Evolutionary conservation across 1,140 invertebrate species (phyloP), one percentile per base, ranked within the genome.

Genomic region (Leptopilina boulardi): DNA sequence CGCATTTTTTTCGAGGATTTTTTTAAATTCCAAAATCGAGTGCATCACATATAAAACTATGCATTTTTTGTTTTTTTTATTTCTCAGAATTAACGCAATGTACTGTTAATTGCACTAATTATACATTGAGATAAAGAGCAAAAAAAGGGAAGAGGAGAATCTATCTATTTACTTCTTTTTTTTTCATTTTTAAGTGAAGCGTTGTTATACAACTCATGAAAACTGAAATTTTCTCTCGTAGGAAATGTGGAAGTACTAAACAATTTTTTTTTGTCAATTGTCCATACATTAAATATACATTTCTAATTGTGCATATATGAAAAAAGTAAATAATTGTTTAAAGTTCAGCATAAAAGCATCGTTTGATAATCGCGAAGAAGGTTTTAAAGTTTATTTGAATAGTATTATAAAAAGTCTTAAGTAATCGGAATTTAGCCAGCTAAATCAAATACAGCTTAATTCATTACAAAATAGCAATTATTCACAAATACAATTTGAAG

Each of bases 221-320:
- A 30, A 66, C 59, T 30, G 21, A 23, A 30, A 78, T 82, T 74
- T 80, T 75, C 6, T 80, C 26, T 66, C 79, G n/a, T n/a, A n/a
- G n/a, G n/a, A n/a, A n/a, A n/a, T 73, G 76, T 76, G 73, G 76
- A 83, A 83, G 79, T 80, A 83, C 79, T 79, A 77, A 80, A 77
- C 78, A 78, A 80, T 82, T 71, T 75, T 82, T 71, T 75, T 66
- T 13, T 5, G 26, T 23, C 15, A 23, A 30, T 66, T n/a, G 23
- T 10, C 15, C 26, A 3, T 26, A 26, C 13, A 4, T 66, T 34
- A 30, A 34, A 30, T 30, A n/a, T n/a, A 15, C 0, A 66, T 66
- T 66, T 66, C n/a, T 34, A 15, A 66, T 30, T 13, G 26, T 66
- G 13, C 3, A 26, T n/a, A 30, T n/a, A 30, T 30, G 26, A 26